A percentile compares a stretch with the other conserved stretches of the same genome.
Evolutionary conservation across 1,140 invertebrate species (phyloP).

Genomic region (Calephelis nemesis): DNA sequence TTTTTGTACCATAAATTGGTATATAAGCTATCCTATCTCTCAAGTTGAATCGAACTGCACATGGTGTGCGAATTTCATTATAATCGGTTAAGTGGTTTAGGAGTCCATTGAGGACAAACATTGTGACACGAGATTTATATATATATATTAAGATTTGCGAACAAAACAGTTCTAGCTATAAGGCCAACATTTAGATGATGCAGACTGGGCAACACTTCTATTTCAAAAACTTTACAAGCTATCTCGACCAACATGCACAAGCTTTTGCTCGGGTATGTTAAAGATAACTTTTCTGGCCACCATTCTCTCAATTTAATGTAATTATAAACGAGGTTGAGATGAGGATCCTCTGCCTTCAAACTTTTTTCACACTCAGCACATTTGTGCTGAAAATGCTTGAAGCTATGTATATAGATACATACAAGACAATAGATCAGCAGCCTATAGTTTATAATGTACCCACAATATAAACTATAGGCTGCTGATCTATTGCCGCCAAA

Average conservation of each 20-base stretch:
- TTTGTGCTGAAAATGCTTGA: background rate
- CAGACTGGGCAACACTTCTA: background rate
- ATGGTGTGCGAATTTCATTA: too few relatives aligned
- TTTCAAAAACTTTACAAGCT: background rate
- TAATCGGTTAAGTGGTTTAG: too few relatives aligned
- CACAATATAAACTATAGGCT: background rate
- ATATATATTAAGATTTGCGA: background rate
- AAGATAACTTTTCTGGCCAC: background rate
- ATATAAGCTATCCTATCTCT: too few relatives aligned
- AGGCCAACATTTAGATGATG: background rate
- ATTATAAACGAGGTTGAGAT: background rate
- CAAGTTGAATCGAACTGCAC: too few relatives aligned
- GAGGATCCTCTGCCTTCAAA: background rate
- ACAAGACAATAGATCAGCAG: too few relatives aligned
- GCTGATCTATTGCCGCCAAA: background rate
- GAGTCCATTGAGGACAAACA: too few relatives aligned
- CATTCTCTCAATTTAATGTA: background rate
- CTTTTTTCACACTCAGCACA: background rate
- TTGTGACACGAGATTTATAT: too few relatives aligned
- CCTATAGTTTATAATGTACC: too few relatives aligned
- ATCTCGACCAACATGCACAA: background rate
- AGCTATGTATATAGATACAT: too few relatives aligned
- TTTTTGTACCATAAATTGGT: too few relatives aligned
- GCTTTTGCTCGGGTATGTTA: background rate
- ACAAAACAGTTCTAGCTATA: background rate